Conservation (phyloP, 2,113 vertebrate species). For the Sylvietta virens region DNA sequence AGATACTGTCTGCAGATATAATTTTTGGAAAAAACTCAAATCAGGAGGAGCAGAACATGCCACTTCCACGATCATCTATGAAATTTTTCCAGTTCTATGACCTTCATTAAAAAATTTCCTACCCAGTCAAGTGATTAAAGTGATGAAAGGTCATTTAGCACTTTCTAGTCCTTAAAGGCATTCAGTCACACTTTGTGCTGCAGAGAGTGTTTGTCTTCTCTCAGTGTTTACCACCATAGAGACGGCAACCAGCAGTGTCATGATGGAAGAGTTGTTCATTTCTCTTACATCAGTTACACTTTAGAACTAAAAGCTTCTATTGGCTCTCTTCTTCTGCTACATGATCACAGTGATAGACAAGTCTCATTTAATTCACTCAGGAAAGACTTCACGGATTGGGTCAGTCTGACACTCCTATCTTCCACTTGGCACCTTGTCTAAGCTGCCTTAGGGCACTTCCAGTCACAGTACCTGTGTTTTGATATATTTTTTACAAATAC, state of each 20-base stretch:
- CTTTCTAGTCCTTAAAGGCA: conserved; percentile 12
- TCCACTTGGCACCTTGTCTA: not conserved
- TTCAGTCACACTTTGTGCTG: not conserved
- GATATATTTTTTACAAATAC: not conserved
- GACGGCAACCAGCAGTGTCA: not conserved
- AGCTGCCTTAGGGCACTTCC: not conserved
- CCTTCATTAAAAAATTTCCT: conserved; percentile 51
- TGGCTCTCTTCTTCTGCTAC: not conserved
- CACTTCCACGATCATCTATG: not conserved
- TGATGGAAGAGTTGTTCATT: not conserved
- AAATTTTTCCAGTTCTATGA: conserved; percentile 6
- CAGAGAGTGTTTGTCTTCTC: not conserved
- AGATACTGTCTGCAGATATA: not conserved
- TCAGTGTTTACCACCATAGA: not conserved
- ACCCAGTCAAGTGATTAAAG: conserved; percentile 34
- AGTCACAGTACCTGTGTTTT: not conserved
- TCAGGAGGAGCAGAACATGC: not conserved
- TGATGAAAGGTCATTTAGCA: conserved; percentile 48
- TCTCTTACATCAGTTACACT: not conserved
- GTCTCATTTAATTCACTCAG: not conserved
- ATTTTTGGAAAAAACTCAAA: not conserved
- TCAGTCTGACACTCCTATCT: not conserved
- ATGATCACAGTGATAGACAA: not conserved
- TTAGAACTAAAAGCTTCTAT: not conserved
- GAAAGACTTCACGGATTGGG: not conserved